Evolutionary conservation across 2,113 vertebrate species (phyloP), one percentile per base, ranked within the genome.

Genomic region (Struthio camelus): DNA sequence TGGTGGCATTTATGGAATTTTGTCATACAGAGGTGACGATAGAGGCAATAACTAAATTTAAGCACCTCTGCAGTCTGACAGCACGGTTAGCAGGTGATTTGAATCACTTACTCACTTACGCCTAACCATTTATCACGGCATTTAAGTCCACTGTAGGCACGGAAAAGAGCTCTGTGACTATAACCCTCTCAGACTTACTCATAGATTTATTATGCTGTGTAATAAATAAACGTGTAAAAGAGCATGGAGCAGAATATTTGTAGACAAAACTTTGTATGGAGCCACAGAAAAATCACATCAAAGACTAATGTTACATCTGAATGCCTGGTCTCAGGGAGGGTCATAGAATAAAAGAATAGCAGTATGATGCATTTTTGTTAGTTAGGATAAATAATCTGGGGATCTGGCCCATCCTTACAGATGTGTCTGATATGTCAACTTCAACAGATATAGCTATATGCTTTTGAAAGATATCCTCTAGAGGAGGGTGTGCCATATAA

Each of bases 331-430:
- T 85, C 56, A 58, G 75, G 87, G 75, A 61, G 76, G 25, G 67
- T 58, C 30, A 58, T 16, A 32, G 56, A 58, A 22, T 65, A 78
- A 72, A 87, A 34, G 38, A 50, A 46, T 19, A 53, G 2, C 18
- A 76, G 32, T 89, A 65, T 89, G 89, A 87, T 83, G 64, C 32
- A 11, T 70, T 95, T 95, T 96, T 58, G 77, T 59, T 58, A 51
- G 27, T 71, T 5, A 56, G 34, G 94, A 71, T 87, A 93, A 91
- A 90, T 67, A 89, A 84, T 89, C 82, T 22, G 58, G 22, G 75
- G 70, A 13, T 64, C 54, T 89, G 61, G 22, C 36, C 58, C 72
- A 28, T 53, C 65, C 30, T 81, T 89, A 85, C 89, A 82, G 72
- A 67, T 76, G 14, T 4, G 30, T 62, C 30, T 79, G 3, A 7